A percentile compares a stretch with the other conserved stretches of the same genome.
Evolutionary conservation across 2,113 vertebrate species (phyloP).

Genomic region (Heliornis fulica): DNA sequence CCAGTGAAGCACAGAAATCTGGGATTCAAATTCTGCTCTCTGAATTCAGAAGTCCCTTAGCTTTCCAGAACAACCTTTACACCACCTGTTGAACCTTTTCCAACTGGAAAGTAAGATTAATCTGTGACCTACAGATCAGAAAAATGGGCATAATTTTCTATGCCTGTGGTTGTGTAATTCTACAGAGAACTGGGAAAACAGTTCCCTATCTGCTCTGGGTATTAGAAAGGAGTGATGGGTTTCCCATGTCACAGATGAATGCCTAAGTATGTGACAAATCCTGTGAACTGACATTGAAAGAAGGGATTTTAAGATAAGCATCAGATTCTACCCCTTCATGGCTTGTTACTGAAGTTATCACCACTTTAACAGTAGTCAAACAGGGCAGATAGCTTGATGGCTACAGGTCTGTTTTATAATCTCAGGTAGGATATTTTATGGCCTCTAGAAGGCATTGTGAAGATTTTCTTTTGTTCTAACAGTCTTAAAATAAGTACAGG

Average conservation of each 20-base stretch:
- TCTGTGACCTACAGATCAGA: not conserved
- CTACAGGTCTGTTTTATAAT: not conserved
- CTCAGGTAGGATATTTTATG: not conserved
- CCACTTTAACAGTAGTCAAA: not conserved
- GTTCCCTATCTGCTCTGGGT: not conserved
- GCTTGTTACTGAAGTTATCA: not conserved
- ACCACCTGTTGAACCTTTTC: not conserved
- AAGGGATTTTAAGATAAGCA: not conserved
- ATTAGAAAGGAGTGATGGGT: not conserved
- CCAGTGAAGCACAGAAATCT: not conserved
- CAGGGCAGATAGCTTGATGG: not conserved
- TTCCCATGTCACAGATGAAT: not conserved
- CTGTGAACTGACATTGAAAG: not conserved
- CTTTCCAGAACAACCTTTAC: not conserved
- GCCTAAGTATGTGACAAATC: not conserved
- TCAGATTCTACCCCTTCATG: not conserved
- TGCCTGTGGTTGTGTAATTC: accelerated
- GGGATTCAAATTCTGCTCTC: not conserved
- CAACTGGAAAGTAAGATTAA: not conserved
- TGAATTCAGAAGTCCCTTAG: not conserved
- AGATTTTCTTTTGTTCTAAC: not conserved
- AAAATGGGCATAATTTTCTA: not conserved
- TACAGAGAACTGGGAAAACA: not conserved
- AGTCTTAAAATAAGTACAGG: accelerated
- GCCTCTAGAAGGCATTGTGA: not conserved